phyloP scores from a whole-genome alignment of 2,113 vertebrate genomes.

The Microcebus griseorufus region DNA sequence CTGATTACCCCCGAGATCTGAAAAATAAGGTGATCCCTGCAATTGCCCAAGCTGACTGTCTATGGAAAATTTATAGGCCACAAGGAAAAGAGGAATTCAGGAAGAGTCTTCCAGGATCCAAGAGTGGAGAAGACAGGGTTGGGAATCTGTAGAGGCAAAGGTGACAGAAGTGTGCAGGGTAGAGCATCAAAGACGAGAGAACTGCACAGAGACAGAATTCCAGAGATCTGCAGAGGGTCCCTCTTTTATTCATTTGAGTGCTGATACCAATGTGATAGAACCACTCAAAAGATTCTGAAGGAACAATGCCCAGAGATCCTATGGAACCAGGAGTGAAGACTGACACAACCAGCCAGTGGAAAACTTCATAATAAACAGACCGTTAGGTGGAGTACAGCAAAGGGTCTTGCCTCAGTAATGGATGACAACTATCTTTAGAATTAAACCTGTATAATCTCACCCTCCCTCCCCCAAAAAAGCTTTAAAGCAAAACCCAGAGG shows the following conservation, averaged over 20 bases:
- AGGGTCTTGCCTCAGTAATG: background rate
- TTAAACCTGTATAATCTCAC: background rate
- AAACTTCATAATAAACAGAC: background rate
- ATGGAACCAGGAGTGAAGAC: background rate
- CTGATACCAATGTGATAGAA: too few species aligned
- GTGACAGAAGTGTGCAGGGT: background rate
- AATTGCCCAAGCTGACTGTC: background rate
- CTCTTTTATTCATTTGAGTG: background rate
- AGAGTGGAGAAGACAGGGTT: background rate
- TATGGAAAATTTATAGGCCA: background rate
- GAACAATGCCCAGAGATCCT: background rate
- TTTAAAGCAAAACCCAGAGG: background rate
- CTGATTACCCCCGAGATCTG: background rate
- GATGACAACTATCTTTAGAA: background rate
- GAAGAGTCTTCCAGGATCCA: too few species aligned
- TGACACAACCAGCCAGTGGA: background rate
- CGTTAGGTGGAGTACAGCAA: background rate
- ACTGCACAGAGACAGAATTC: background rate
- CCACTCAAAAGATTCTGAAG: background rate
- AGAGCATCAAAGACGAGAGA: background rate
- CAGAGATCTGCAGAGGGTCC: background rate
- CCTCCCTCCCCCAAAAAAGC: background rate
- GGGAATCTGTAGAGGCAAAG: background rate
- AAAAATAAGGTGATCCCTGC: background rate
- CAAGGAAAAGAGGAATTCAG: background rate